Conservation (phyloP, 2,888 invertebrate genomes). For the Pristionchus fissidentatus region DNA sequence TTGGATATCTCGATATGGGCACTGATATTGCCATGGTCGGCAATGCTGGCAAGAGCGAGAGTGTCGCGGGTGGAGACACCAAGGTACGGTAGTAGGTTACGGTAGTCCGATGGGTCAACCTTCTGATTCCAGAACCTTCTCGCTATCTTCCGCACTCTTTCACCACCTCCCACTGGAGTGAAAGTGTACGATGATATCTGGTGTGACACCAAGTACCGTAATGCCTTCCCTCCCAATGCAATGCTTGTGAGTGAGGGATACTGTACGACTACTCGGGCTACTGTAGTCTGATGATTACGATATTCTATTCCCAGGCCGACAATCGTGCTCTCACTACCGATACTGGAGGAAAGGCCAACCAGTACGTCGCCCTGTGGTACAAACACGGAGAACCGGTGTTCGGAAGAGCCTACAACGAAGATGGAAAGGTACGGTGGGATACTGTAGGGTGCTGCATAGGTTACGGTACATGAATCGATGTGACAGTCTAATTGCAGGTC, state of each 20-base stretch:
- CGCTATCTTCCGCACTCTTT: constrained; percentile 64
- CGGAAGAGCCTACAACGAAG: constrained; percentile 61
- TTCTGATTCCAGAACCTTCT: constrained; percentile 51
- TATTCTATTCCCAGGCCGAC: constrained; percentile 51
- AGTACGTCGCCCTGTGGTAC: constrained; percentile 68
- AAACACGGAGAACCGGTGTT: constrained; percentile 68
- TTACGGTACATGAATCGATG: too few relatives aligned
- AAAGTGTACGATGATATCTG: constrained; percentile 66
- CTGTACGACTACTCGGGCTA: not conserved
- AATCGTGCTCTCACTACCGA: constrained; percentile 58
- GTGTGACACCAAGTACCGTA: constrained; percentile 63
- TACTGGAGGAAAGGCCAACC: constrained; percentile 59
- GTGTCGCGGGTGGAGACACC: constrained; percentile 58
- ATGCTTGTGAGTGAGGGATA: constrained; percentile 50
- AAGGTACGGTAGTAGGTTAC: constrained; percentile 47
- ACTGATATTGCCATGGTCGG: constrained; percentile 61
- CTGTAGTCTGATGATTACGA: not conserved
- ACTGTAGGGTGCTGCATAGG: not conserved
- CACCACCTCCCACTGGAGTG: constrained; percentile 63
- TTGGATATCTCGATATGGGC: constrained; percentile 62
- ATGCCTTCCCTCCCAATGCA: constrained; percentile 59
- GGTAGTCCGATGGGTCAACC: not conserved
- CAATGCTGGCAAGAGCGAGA: constrained; percentile 59
- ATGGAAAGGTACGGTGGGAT: constrained; percentile 55
- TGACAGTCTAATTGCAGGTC: constrained; percentile 32